phyloP scores from a whole-genome alignment of 2,113 vertebrate genomes.

The Rhinolophus ferrumequinum region DNA sequence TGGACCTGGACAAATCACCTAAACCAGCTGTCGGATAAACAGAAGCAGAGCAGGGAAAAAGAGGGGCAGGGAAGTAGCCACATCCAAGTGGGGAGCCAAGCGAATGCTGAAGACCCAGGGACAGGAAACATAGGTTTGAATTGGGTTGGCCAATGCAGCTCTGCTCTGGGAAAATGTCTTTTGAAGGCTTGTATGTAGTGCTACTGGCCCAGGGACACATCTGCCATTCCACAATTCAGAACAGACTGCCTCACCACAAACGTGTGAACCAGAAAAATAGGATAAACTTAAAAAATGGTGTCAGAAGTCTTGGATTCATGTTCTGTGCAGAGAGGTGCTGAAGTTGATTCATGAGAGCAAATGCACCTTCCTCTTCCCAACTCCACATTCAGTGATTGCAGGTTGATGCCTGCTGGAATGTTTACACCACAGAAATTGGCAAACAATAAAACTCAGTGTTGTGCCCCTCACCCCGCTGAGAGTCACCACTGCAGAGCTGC shows the following conservation, averaged over 20 bases:
- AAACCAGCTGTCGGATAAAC: background rate
- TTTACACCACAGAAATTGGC: background rate
- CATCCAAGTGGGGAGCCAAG: too few species aligned
- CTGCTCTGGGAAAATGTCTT: background rate
- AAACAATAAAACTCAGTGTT: background rate
- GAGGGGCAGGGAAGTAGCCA: too few species aligned
- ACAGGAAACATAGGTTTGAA: background rate
- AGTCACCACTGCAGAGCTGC: background rate
- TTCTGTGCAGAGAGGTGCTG: rapidly evolving
- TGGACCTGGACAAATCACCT: background rate
- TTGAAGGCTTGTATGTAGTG: background rate
- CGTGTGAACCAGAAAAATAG: background rate
- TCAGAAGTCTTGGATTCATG: background rate
- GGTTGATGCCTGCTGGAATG: background rate
- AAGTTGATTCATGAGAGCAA: background rate
- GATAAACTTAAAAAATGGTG: background rate
- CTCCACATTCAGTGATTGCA: background rate
- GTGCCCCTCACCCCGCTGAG: too few species aligned
- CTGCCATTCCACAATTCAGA: background rate
- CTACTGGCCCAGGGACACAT: background rate
- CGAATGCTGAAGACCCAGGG: background rate
- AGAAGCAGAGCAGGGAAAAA: background rate
- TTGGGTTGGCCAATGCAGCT: background rate
- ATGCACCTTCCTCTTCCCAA: background rate
- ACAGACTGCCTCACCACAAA: background rate